phyloP scores from a whole-genome alignment of 2,888 invertebrate species.

The Pasiphila rectangulata region DNA sequence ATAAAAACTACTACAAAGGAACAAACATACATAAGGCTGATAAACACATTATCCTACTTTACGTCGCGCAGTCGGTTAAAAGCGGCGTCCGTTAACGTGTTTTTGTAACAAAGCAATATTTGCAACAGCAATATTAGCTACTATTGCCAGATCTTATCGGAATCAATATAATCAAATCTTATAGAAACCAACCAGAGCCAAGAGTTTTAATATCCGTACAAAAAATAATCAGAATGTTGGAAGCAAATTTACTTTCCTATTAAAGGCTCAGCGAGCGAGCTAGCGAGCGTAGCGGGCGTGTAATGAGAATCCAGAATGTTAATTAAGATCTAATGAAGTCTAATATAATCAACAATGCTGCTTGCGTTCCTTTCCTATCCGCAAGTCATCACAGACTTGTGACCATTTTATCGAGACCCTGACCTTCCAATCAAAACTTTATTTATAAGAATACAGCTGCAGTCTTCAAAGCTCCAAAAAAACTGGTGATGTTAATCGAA shows the following conservation, averaged over 20 bases:
- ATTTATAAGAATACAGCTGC: constrained; percentile 27
- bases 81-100: not conserved
- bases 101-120: not conserved
- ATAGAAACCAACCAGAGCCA: no score
- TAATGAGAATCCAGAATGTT: constrained; percentile 81
- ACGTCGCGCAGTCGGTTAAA: no score
- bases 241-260: constrained; percentile 75
- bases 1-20: no score
- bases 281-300: constrained; percentile 63
- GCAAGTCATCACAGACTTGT: constrained; percentile 77
- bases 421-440: constrained; percentile 44
- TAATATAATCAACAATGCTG: constrained; percentile 81
- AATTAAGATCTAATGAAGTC: constrained; percentile 81
- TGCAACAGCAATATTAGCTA: not conserved
- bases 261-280: constrained; percentile 64
- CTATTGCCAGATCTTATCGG: constrained; percentile 44
- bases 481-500: constrained; percentile 69
- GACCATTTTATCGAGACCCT: constrained; percentile 54
- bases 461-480: constrained; percentile 42
- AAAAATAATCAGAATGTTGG: constrained; percentile 65
- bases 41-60: no score
- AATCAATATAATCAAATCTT: constrained; percentile 64
- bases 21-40: no score
- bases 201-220: constrained; percentile 47
- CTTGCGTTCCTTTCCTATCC: constrained; percentile 73